These are phyloP conservation scores for Cremastinae sp. DNA, from an alignment of 2,888 invertebrate genomes.

Conservation along the genomic window DNA sequence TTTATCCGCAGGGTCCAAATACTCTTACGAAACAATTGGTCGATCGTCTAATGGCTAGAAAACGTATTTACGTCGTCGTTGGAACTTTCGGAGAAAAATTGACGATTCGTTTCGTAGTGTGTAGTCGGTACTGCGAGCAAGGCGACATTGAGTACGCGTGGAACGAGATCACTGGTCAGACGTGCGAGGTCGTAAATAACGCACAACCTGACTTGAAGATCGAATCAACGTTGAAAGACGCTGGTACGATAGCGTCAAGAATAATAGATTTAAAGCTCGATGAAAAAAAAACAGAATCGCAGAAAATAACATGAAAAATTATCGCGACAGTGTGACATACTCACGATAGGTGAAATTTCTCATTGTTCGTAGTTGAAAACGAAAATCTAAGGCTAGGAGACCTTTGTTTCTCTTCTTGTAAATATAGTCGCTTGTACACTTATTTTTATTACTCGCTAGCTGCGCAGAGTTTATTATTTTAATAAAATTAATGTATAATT, in stretches of 20 bases:
- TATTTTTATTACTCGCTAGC: neutral
- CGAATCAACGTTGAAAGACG: slow-evolving; percentile 33
- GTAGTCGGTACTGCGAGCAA: slow-evolving; percentile 86
- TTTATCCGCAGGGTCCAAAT: slow-evolving; percentile 83
- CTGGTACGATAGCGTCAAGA: slow-evolving; percentile 57
- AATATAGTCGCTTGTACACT: neutral
- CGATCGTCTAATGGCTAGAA: slow-evolving; percentile 87
- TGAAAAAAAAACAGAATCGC: slow-evolving; percentile 55
- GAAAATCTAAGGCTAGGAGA: neutral
- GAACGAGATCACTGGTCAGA: slow-evolving; percentile 85
- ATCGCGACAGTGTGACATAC: neutral
- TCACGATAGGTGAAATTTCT: too few relatives aligned
- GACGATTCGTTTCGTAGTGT: slow-evolving; percentile 91
- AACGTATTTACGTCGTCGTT: slow-evolving; percentile 91
- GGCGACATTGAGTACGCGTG: slow-evolving; percentile 89
- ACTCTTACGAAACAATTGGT: slow-evolving; percentile 86
- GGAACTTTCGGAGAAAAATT: slow-evolving; percentile 86
- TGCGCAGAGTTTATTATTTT: too few relatives aligned
- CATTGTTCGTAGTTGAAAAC: neutral
- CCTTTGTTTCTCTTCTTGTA: neutral
- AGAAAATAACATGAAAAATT: slow-evolving; percentile 65
- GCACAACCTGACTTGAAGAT: slow-evolving; percentile 51
- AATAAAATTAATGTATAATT: neutral
- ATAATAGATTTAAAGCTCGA: slow-evolving; percentile 62
- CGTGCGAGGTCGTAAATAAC: slow-evolving; percentile 77